Evolutionary conservation across 2,888 invertebrate genomes (phyloP).

Genomic region (Phortica okadai): DNA sequence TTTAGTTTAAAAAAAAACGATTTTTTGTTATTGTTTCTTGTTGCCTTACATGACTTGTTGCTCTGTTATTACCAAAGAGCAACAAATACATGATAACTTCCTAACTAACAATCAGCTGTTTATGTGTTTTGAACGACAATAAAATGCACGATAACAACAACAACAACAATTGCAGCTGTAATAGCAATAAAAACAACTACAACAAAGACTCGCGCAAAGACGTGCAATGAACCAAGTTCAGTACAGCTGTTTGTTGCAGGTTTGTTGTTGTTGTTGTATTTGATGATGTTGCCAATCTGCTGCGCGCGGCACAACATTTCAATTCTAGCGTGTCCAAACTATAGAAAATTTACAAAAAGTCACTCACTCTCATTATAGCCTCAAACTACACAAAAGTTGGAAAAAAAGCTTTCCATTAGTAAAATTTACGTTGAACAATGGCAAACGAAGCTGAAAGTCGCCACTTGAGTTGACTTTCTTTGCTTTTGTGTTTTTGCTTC

Average conservation of each 20-base stretch:
- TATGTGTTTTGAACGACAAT: not conserved
- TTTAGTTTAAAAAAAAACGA: not conserved
- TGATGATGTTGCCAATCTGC: slow-evolving; percentile 53
- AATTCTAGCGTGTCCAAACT: slow-evolving; percentile 57
- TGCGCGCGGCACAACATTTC: slow-evolving; percentile 46
- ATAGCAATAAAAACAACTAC: no score
- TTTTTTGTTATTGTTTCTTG: no score
- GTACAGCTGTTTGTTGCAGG: slow-evolving; percentile 24
- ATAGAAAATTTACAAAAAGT: slow-evolving; percentile 22
- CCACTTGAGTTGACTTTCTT: slow-evolving; percentile 42
- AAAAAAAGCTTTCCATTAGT: not conserved
- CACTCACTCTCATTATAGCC: slow-evolving; percentile 28
- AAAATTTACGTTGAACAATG: not conserved
- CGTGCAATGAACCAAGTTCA: slow-evolving; percentile 38
- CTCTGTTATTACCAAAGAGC: no score
- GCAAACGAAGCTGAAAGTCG: slow-evolving; percentile 35
- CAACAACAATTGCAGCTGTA: not conserved
- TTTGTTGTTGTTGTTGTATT: slow-evolving; percentile 15
- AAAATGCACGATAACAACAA: not conserved
- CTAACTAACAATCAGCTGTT: not conserved
- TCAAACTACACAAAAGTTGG: not conserved
- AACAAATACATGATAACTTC: not conserved
- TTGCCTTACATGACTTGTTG: no score
- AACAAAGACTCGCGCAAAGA: not conserved
- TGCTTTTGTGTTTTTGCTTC: slow-evolving; percentile 8